Evolutionary conservation across 2,113 vertebrate genomes (phyloP), one percentile per base, ranked within the genome.

Genomic region (Vombatus ursinus): DNA sequence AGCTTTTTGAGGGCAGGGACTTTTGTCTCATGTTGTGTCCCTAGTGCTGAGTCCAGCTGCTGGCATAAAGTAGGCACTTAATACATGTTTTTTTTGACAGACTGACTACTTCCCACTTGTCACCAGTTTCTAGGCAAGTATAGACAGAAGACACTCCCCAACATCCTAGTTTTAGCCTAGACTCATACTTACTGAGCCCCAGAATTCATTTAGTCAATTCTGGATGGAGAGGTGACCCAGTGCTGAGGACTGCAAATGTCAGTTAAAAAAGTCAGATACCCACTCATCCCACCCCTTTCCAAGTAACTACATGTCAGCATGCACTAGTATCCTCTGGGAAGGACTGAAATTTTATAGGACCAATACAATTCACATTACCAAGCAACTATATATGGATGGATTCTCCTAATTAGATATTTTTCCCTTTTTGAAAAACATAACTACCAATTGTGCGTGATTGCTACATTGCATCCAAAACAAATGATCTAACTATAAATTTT

Each of bases 381-480:
- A 44, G 1, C 6, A 84, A 44, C 57, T 31, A 37, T 3, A 84
- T 84, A 44, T 84, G 37, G n/a, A 84, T 94, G 52, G 50, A 10
- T 5, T 89, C 57, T 90, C 92, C 52, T 92, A 84, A 91, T 94
- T 94, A 95, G 89, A 92, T 96, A 92, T 92, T 94, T 96, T 54
- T 90, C 89, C 53, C 89, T 92, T 77, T 77, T 3, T 90, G 31
- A 93, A 97, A 91, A 96, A 61, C 5, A 92, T 52, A 50, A 37
- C 25, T 5, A 90, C 10, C 9, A 31, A 26, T 90, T 90, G 24
- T 50, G 47, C 1, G 5, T 31, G 90, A 50, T 50, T 90, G 9
- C 22, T 90, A 25, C 24, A 28, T 50, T 90, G 23, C 24, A 93
- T 2, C 89, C 68, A 92, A 96, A 93, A 84, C 90, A 97, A 93